Evolutionary conservation across 2,113 vertebrate genomes (phyloP), one percentile per base, ranked within the genome.

Genomic region (Psittacus erithacus): DNA sequence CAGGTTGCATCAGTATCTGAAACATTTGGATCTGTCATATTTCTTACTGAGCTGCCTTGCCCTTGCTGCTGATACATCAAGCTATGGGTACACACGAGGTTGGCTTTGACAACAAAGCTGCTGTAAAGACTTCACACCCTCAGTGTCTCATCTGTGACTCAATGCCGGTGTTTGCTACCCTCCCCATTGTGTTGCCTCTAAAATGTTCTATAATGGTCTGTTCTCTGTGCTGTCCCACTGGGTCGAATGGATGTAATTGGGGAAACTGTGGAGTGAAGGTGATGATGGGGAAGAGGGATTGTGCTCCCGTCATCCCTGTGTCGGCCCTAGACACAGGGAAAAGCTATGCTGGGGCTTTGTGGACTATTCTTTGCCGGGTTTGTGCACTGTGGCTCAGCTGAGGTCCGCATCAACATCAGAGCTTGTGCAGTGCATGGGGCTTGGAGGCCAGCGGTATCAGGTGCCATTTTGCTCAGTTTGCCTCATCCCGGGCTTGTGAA

Each of bases 21-120:
- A 31, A 29, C 73, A 28, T 59, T 88, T n/a, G 59, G 35, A 10
- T 77, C 79, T 41, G 22, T 82, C 59, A 5, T 39, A 22, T 29
- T 80, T 84, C 77, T 65, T 47, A 17, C 82, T 60, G 53, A n/a
- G 20, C 55, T 41, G 73, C 63, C 59, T 89, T 5, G 2, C 11
- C 0, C 68, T 86, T 11, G 0, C 75, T 71, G 87, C 76, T 86
- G 47, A 43, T 50, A 7, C 24, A 25, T 67, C 88, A 46, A 52
- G 68, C 75, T n/a, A 7, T 27, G 79, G 75, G 68, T 38, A 86
- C 76, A 23, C 41, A 25, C 6, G 0, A 13, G 1, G 1, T 5
- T 88, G 95, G 59, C 75, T 86, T 74, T 82, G 85, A 33, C 53
- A 92, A 76, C 71, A 81, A 50, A 82, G 78, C 74, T 87, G 69